Conservation (phyloP, 2,797 vertebrate genomes). For the Platyrinchus mystaceus region DNA sequence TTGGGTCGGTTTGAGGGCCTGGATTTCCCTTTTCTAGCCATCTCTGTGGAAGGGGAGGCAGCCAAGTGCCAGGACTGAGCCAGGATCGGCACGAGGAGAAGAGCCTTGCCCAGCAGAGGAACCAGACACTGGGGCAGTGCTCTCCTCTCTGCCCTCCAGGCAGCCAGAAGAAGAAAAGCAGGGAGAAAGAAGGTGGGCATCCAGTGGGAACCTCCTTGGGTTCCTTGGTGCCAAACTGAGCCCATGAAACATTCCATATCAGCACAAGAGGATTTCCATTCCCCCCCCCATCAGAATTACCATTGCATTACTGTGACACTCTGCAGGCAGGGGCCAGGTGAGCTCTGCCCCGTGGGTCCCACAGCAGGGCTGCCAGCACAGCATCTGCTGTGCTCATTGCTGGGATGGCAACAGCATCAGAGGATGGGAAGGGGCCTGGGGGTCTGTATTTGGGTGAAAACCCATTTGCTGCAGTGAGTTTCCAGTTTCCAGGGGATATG, state of each 20-base stretch:
- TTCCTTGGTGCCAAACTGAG: background rate
- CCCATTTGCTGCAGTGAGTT: background rate
- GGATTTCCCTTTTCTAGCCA: background rate
- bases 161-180: background rate
- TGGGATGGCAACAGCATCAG: background rate
- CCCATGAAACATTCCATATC: background rate
- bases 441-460: background rate
- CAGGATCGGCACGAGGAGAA: background rate
- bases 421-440: rapidly evolving
- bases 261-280: background rate
- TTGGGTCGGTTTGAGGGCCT: background rate
- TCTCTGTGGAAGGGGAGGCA: background rate
- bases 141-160: background rate
- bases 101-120: background rate
- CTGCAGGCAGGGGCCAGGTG: background rate
- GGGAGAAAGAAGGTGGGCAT: background rate
- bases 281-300: background rate
- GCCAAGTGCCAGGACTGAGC: background rate
- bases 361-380: background rate
- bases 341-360: background rate
- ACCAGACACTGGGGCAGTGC: background rate
- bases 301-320: background rate
- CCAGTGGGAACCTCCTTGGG: background rate
- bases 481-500: background rate
- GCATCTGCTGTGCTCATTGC: background rate